Base-by-base conservation (phyloP, 2,797 vertebrate genomes). In the Trachops cirrhosus region DNA sequence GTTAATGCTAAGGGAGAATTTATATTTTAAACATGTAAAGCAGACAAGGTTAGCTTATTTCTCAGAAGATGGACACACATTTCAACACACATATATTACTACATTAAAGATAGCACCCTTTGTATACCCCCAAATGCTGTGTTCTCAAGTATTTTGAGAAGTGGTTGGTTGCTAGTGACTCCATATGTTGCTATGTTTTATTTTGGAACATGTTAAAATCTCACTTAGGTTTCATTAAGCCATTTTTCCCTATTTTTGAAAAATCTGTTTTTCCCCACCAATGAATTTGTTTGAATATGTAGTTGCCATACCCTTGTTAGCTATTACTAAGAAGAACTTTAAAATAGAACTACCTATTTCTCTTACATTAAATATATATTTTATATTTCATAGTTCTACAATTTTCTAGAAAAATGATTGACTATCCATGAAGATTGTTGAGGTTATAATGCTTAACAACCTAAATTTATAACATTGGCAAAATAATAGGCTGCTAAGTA, bases 121-220 rank as follows among this genome's bases (percentile, higher is more conserved):
- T 82, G 95, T 52, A 84, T 87, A 79, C 79, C 52, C 87, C 41
- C 71, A 92, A 95, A 93, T 93, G 93, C 52, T 93, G 54, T 93
- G 48, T 95, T 96, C 93, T 95, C 68, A 93, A 96, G 86, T 95
- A 86, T 89, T 96, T 93, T 95, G 64, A 84, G 84, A 96, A 95
- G 86, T 95, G 95, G 95, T 97, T 96, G 95, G 97, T 96, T 97
- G 96, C 90, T 97, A 95, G 92, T 91, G 96, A 96, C 94, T 97
- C 95, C 96, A 97, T 97, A 97, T 97, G 97, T 97, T 97, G 95
- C 96, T 96, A 93, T 96, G 89, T 94, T 97, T 97, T 97, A 97
- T 97, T 98, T 96, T 97, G 93, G 97, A 94, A 95, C 73, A 97
- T 97, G 95, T 91, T 97, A 96, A 97, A 97, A 89, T 97, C 52